A percentile compares a stretch with the other conserved stretches of the same genome.
These are phyloP conservation scores for Homarus americanus DNA, from an alignment of 1,140 invertebrate species.

Conservation along the genomic window DNA sequence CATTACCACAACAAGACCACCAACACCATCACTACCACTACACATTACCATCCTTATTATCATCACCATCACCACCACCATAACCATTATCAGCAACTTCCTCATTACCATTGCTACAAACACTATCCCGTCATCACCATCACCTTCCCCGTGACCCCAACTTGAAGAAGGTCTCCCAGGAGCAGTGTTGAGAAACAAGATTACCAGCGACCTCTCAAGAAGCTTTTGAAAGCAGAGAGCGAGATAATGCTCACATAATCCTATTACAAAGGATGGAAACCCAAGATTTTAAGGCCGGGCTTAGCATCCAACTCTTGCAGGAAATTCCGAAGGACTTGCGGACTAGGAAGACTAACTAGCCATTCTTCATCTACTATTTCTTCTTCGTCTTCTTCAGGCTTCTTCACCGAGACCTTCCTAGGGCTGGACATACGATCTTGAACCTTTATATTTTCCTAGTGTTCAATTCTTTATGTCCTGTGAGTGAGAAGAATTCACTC, in stretches of 20 bases:
- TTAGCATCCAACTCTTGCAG: background rate
- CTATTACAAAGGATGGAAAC: conserved; percentile 14
- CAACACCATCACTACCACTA: background rate
- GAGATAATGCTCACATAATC: conserved; percentile 14
- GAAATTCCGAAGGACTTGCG: background rate
- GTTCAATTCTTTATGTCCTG: background rate
- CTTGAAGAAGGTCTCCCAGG: conserved; percentile 1
- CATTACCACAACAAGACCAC: background rate
- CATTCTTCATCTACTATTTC: background rate
- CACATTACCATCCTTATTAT: background rate
- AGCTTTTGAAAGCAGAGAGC: conserved; percentile 8
- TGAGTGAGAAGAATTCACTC: background rate
- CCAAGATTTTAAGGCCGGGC: background rate
- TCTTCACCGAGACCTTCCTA: background rate
- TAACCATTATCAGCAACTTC: background rate
- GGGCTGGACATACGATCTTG: background rate
- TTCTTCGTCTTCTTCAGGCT: background rate
- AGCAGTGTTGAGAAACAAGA: background rate
- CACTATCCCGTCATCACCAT: no score
- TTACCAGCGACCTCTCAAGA: background rate
- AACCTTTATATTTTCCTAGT: no score
- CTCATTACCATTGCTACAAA: no score
- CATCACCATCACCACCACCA: background rate
- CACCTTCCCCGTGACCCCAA: background rate
- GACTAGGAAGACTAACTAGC: background rate